Evolutionary conservation across 2,113 vertebrate species (phyloP), one percentile per base, ranked within the genome.

Genomic region (Galbula dea): DNA sequence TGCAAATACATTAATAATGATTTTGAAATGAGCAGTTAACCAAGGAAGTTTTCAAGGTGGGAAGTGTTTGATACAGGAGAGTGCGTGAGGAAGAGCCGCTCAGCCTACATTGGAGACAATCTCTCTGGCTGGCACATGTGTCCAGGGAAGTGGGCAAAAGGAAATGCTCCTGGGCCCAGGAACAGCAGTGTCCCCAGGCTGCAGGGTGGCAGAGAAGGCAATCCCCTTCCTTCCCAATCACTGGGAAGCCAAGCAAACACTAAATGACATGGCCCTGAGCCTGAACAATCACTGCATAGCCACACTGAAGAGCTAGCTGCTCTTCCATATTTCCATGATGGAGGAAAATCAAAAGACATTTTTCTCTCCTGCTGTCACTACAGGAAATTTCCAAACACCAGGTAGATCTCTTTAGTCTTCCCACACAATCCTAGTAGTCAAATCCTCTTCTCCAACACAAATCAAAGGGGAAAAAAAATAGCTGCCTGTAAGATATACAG

Each of bases 21-120:
- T 97, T 96, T 90, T 86, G 93, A 96, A 96, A 97, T 92, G 90
- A 97, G 93, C 91, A 93, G 91, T 87, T 97, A 94, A 91, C 92
- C 83, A 88, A 86, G 71, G 92, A 95, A 97, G 91, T 89, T 96
- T 93, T 93, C 95, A 94, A 97, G 93, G 96, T 96, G 96, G 91
- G 79, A 86, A 95, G 69, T 36, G 90, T 93, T 93, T 90, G 96
- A 96, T 96, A 96, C 66, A 84, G 87, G 55, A 89, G 73, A 88
- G 80, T 0, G 3, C 2, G 29, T 20, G 57, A n/a, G 74, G 71
- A 80, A 78, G 75, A 86, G 65, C 65, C 10, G 43, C 66, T 80
- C 72, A 89, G 81, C 39, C 62, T 39, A 3, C 0, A 0, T 10
- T 41, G 22, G 27, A 85, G 87, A 58, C 71, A 85, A 77, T 67